Evolutionary conservation across 1,140 invertebrate species (phyloP).

Genomic region (Campoletis sonorensis): DNA sequence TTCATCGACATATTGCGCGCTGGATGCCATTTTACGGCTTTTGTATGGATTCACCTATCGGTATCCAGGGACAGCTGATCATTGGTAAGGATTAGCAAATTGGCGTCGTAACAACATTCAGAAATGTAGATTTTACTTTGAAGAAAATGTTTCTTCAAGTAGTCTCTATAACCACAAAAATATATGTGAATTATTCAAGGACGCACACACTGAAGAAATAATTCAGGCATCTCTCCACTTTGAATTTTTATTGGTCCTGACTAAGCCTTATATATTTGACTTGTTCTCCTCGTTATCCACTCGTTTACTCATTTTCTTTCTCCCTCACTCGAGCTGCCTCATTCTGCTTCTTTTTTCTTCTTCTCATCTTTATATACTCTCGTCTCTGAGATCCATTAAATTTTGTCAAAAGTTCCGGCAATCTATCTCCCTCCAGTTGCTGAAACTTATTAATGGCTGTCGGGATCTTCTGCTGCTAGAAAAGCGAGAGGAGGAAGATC

Average conservation of each 20-base stretch:
- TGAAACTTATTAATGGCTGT: constrained; percentile 41
- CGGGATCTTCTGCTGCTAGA: neutral
- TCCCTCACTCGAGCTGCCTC: neutral
- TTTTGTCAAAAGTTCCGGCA: constrained; percentile 39
- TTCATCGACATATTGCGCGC: neutral
- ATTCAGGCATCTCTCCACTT: neutral
- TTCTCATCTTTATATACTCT: neutral
- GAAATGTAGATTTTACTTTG: too few relatives aligned
- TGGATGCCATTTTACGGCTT: neutral
- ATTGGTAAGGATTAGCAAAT: too few relatives aligned
- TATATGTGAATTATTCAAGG: neutral
- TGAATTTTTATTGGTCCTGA: neutral
- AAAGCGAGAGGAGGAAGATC: neutral
- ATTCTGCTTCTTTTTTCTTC: constrained; percentile 8
- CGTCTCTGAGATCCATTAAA: constrained; percentile 33
- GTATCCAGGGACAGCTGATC: too few relatives aligned
- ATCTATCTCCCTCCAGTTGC: constrained; percentile 32
- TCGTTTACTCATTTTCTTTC: neutral
- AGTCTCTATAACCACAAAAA: neutral
- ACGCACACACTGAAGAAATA: neutral
- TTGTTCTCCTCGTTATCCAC: constrained; percentile 22
- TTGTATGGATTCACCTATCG: neutral
- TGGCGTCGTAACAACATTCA: too few relatives aligned
- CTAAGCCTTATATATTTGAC: constrained; percentile 6
- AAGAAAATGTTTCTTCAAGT: too few relatives aligned